phyloP scores from a whole-genome alignment of 2,113 vertebrate genomes.

The Leptobrachium leishanense region DNA sequence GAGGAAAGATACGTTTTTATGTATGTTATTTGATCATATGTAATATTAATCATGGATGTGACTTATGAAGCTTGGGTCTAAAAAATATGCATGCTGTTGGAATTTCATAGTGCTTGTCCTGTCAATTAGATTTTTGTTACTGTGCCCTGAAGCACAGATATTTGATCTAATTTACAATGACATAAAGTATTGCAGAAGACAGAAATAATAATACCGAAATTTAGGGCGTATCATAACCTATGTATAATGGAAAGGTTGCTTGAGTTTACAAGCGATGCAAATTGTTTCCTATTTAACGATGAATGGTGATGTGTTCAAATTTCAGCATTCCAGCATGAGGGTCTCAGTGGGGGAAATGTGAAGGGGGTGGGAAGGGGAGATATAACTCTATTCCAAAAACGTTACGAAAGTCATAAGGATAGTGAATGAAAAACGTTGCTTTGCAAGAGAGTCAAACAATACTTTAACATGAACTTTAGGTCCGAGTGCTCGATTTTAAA shows the following conservation, averaged over 20 bases:
- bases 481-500: constrained; percentile 10
- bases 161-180: too few species aligned
- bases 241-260: constrained; percentile 14
- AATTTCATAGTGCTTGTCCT: too few species aligned
- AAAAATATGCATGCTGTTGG: too few species aligned
- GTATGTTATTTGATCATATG: too few species aligned
- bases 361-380: constrained; percentile 15
- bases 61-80: too few species aligned
- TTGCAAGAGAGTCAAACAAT: constrained; percentile 42
- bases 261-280: constrained; percentile 6
- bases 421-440: constrained; percentile 34
- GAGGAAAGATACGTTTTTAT: too few species aligned
- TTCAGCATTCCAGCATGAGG: constrained; percentile 36
- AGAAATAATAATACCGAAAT: background rate
- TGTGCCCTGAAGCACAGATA: too few species aligned
- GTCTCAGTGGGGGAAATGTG: constrained; percentile 39
- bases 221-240: background rate
- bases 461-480: constrained; percentile 32
- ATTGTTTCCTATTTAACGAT: constrained; percentile 39
- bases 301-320: constrained; percentile 22
- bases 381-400: constrained; percentile 35
- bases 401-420: constrained; percentile 14
- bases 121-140: too few species aligned
- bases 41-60: too few species aligned
- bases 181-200: too few species aligned